Evolutionary conservation across 2,113 vertebrate species (phyloP).

Genomic region (Antechinus stuartii): DNA sequence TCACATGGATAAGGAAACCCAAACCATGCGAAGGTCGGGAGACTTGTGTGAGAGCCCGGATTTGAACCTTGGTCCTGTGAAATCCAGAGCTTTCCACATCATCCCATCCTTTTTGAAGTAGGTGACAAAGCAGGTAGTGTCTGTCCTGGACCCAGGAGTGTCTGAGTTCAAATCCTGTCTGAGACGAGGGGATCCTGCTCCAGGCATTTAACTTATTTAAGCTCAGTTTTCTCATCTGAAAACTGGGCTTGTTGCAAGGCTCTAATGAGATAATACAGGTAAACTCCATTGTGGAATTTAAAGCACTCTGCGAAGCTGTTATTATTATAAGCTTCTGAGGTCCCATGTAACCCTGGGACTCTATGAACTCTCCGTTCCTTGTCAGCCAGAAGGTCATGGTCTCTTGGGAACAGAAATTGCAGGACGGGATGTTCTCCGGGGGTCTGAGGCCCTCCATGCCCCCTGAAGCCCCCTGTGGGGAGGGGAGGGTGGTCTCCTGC

Average conservation of each 20-base stretch:
- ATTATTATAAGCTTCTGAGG: neutral
- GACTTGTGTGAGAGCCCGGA: neutral
- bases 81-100: no score
- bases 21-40: no score
- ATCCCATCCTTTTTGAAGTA: no score
- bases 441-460: neutral
- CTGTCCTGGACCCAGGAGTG: neutral
- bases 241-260: neutral
- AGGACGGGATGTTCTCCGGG: neutral
- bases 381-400: neutral
- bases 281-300: neutral
- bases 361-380: neutral
- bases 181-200: no score
- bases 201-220: neutral
- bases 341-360: neutral
- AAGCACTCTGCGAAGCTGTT: neutral
- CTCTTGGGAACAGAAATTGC: neutral
- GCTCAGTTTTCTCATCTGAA: neutral
- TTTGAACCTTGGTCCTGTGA: neutral
- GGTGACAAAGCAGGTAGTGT: no score
- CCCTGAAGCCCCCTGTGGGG: constrained; percentile 1
- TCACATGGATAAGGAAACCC: no score
- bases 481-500: neutral
- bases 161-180: neutral
- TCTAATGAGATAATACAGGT: neutral